These are phyloP conservation scores for Sphenopsis melanotis DNA, from an alignment of 2,797 vertebrate species.

Conservation along the genomic window DNA sequence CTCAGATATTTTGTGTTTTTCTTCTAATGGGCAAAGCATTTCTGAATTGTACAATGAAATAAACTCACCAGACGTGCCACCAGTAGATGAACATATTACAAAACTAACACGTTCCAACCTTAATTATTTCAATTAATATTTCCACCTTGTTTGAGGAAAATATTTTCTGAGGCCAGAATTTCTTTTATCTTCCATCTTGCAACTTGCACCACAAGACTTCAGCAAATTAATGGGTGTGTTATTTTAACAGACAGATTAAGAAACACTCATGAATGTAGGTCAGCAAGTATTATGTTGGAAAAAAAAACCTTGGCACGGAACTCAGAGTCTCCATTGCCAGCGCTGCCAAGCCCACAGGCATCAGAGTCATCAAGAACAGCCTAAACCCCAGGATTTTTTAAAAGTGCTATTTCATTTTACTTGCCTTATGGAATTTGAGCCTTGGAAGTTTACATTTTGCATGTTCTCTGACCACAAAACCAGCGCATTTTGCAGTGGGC, in stretches of 20 bases:
- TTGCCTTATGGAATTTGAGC: neutral
- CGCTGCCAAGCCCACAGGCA: constrained; percentile 24
- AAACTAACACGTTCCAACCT: neutral
- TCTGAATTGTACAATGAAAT: neutral
- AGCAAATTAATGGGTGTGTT: constrained; percentile 54
- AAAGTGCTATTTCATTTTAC: neutral
- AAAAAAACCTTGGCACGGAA: constrained; percentile 17
- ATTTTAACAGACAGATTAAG: constrained; percentile 61
- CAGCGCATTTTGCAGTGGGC: neutral
- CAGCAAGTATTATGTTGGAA: constrained; percentile 37
- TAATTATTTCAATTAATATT: constrained; percentile 14
- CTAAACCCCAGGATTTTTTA: neutral
- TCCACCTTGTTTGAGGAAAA: constrained; percentile 16
- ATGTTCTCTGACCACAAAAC: neutral
- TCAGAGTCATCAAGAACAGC: neutral
- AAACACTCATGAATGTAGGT: constrained; percentile 55
- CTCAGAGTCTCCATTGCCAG: neutral
- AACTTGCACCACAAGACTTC: neutral
- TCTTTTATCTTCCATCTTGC: constrained; percentile 31
- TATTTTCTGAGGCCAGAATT: constrained; percentile 41
- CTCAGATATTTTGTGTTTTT: neutral
- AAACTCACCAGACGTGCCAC: neutral
- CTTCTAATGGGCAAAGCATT: neutral
- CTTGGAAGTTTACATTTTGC: neutral
- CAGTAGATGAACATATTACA: neutral